Conservation (phyloP, 1,140 invertebrate genomes). For the Harpegnathos saltator region DNA sequence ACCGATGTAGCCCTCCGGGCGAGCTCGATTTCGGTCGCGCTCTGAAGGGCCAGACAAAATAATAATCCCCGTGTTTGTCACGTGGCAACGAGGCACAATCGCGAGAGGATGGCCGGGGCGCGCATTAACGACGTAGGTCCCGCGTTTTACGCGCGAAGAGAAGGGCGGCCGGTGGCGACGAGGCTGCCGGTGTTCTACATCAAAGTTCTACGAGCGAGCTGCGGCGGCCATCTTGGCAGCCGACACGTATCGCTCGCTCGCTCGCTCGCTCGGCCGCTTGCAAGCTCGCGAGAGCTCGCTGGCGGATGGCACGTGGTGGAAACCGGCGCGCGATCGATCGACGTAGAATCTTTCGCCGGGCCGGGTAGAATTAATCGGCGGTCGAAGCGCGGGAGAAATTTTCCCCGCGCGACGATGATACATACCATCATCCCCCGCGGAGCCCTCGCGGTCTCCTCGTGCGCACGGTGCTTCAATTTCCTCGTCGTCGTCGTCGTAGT, state of each 20-base stretch:
- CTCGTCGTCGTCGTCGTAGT: neutral
- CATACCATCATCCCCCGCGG: neutral
- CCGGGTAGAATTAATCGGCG: conserved; percentile 23
- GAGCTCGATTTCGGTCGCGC: neutral
- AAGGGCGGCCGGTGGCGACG: neutral
- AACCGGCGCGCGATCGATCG: conserved; percentile 28
- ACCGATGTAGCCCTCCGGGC: conserved; percentile 12
- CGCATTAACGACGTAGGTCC: too few relatives aligned
- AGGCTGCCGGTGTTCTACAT: neutral
- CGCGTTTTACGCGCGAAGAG: neutral
- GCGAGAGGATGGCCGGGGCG: too few relatives aligned
- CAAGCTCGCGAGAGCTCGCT: neutral
- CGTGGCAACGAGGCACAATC: neutral
- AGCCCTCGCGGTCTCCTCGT: conserved; percentile 12
- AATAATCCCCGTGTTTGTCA: conserved; percentile 15
- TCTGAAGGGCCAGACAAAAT: conserved; percentile 3
- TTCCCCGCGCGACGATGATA: neutral
- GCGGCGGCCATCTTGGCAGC: neutral
- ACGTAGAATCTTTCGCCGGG: conserved; percentile 32
- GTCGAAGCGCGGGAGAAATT: neutral
- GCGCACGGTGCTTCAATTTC: conserved; percentile 38
- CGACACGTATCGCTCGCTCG: neutral
- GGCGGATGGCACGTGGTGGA: conserved; percentile 13
- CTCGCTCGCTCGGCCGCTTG: neutral
- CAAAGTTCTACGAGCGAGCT: conserved; percentile 9